A percentile compares a stretch with the other conserved stretches of the same genome.
phyloP scores from a whole-genome alignment of 2,113 vertebrate genomes.

The Labeo rohita region DNA sequence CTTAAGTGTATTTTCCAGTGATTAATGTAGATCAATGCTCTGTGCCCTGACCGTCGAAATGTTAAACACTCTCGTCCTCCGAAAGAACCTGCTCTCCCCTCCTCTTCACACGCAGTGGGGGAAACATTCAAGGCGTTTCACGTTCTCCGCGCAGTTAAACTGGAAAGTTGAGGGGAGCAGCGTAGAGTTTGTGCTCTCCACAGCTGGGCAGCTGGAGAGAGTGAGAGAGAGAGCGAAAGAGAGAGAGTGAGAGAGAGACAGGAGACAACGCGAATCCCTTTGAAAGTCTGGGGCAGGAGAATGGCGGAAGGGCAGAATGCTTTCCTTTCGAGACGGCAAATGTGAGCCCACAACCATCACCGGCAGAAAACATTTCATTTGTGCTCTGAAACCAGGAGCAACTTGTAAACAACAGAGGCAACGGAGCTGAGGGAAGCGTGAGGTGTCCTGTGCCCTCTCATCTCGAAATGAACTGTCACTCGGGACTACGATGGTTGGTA shows the following conservation, averaged over 20 bases:
- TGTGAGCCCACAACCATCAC: constrained; percentile 65
- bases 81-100: constrained; percentile 49
- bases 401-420: constrained; percentile 27
- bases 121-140: constrained; percentile 63
- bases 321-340: constrained; percentile 63
- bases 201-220: constrained; percentile 38
- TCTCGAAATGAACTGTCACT: constrained; percentile 68
- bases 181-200: constrained; percentile 63
- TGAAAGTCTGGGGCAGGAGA: constrained; percentile 55
- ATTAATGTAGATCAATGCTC: background rate
- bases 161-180: constrained; percentile 71
- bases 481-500: constrained; percentile 74
- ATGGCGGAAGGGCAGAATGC: constrained; percentile 69
- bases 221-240: background rate
- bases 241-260: constrained; percentile 15
- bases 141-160: constrained; percentile 68
- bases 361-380: constrained; percentile 53
- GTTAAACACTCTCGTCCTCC: constrained; percentile 8
- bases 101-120: constrained; percentile 57
- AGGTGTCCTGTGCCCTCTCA: constrained; percentile 45
- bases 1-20: background rate
- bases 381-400: constrained; percentile 29
- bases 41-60: constrained; percentile 10
- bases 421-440: constrained; percentile 1
- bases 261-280: background rate